Base-by-base conservation (phyloP, 2,113 vertebrate genomes). In the Psephotus haematonotus region DNA sequence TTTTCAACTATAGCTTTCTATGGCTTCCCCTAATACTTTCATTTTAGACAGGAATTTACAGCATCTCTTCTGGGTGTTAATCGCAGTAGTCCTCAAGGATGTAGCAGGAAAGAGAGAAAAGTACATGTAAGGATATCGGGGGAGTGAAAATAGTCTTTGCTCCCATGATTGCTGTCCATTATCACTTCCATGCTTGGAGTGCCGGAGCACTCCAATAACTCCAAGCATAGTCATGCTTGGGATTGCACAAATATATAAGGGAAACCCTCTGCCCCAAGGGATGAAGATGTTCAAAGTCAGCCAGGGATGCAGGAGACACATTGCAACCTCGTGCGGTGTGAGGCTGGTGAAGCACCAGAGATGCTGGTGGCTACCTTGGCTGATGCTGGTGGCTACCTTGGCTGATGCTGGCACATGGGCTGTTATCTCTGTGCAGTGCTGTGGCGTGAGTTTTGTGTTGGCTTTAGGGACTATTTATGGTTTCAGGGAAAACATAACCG, bases 251-350 rank as follows among this genome's bases (percentile, higher is more conserved):
- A 53, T 4, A 23, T 7, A 2, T 43, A 8, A 37, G 57, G 69
- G 70, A 72, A 92, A 16, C 11, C 33, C 67, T 43, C 46, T 71
- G 35, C 13, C 50, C 60, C 29, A n/a, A 1, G 4, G 7, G 35
- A 60, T 33, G 60, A 47, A 68, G 76, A 41, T 27, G 68, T 13
- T 41, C 13, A 14, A 11, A 75, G 25, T 9, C 83, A 88, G 60
- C 15, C 72, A 6, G 47, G 55, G 65, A 6, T 35, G 77, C 1
- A 0, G 39, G 47, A n/a, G 46, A 46, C 11, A 6, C 50, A 1
- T 8, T 1, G 1, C 44, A 77, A 24, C 41, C 60, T 33, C 0
- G 1, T 9, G 31, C 69, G 0, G 1, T 59, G 43, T 4, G 1
- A 28, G 37, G 64, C 76, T 67, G 65, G 52, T 16, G 17, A 41